Percentiles rank a stretch among this genome's conserved stretches.
Evolutionary conservation across 2,797 vertebrate species (phyloP).

Genomic region (Petrocephalus sullivani): DNA sequence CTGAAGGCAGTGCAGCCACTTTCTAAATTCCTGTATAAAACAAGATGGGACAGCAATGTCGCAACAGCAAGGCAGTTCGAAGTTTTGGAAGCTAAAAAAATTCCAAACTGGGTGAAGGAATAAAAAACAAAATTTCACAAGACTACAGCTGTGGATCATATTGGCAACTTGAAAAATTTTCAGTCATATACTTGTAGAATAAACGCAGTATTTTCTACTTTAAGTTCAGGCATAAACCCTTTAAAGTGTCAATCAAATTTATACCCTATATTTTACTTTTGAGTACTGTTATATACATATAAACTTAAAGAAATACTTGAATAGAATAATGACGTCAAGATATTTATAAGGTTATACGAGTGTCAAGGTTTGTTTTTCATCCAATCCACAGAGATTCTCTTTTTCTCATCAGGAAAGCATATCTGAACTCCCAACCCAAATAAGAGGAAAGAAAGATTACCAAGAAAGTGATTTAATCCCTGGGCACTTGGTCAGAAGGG

Average conservation of each 20-base stretch:
- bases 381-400: neutral
- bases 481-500: neutral
- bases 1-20: neutral
- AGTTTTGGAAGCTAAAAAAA: neutral
- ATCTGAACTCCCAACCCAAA: neutral
- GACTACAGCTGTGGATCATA: neutral
- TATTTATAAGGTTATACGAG: neutral
- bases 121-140: neutral
- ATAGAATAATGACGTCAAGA: neutral
- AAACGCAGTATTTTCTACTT: neutral
- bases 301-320: neutral
- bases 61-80: neutral
- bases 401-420: neutral
- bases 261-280: neutral
- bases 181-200: neutral
- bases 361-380: neutral
- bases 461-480: constrained; percentile 2
- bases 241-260: neutral
- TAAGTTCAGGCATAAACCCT: neutral
- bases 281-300: neutral
- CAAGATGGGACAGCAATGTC: neutral
- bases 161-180: constrained; percentile 1
- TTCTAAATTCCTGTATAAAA: neutral
- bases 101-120: constrained; percentile 26
- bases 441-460: neutral